phyloP scores from a whole-genome alignment of 1,140 invertebrate species.

The Drosophila miranda region DNA sequence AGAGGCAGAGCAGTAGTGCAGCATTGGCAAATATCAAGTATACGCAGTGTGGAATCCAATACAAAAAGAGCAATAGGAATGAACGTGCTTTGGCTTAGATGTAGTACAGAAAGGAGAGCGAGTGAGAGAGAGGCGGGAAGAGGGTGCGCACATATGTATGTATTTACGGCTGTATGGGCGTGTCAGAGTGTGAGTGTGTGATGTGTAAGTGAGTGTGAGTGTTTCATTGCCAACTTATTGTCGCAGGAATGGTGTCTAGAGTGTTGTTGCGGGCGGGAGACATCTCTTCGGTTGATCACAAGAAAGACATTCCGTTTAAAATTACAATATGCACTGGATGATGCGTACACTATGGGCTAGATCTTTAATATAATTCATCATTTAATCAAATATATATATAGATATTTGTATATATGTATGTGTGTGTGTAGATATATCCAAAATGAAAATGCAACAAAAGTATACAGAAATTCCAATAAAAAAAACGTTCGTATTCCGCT shows the following conservation, averaged over 20 bases:
- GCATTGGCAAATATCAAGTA: slow-evolving; percentile 37
- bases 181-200: not conserved
- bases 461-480: slow-evolving; percentile 57
- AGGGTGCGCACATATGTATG: not conserved
- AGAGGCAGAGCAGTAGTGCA: slow-evolving; percentile 26
- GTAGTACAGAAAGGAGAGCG: too few species aligned
- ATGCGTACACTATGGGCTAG: slow-evolving; percentile 74
- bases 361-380: slow-evolving; percentile 43
- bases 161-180: not conserved
- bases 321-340: slow-evolving; percentile 79
- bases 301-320: slow-evolving; percentile 73
- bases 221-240: slow-evolving; percentile 18
- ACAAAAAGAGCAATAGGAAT: slow-evolving; percentile 14
- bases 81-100: too few species aligned
- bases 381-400: slow-evolving; percentile 36
- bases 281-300: slow-evolving; percentile 67
- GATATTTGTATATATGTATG: slow-evolving; percentile 28
- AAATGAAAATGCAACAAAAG: slow-evolving; percentile 60
- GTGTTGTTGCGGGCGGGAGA: slow-evolving; percentile 34
- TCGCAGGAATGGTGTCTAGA: not conserved
- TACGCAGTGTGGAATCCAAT: slow-evolving; percentile 39
- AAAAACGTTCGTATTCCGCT: slow-evolving; percentile 76
- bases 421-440: slow-evolving; percentile 45
- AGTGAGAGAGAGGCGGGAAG: too few species aligned
- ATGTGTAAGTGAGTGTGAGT: not conserved